These are phyloP conservation scores for Gopherus flavomarginatus DNA, from an alignment of 2,113 vertebrate genomes.

Conservation along the genomic window DNA sequence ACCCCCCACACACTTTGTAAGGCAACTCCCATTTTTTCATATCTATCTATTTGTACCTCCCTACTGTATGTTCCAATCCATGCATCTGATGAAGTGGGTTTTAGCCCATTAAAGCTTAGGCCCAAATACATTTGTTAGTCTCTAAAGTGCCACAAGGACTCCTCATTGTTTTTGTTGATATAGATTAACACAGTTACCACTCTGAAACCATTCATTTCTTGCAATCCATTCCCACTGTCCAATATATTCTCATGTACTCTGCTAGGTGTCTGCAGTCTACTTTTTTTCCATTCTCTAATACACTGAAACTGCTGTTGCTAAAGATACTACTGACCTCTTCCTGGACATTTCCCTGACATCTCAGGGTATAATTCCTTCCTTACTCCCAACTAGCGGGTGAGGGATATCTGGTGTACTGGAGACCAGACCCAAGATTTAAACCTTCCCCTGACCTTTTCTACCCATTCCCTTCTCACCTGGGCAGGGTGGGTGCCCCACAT, in stretches of 20 bases:
- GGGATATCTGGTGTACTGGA: neutral
- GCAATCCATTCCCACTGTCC: neutral
- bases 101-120: too few relatives aligned
- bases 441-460: neutral
- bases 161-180: too few relatives aligned
- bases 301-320: neutral
- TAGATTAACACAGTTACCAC: too few relatives aligned
- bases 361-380: neutral
- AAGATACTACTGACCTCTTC: neutral
- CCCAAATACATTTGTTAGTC: too few relatives aligned
- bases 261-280: neutral
- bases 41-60: too few relatives aligned
- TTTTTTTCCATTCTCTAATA: neutral
- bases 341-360: neutral
- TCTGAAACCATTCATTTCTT: neutral
- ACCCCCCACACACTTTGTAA: too few relatives aligned
- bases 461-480: neutral
- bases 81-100: too few relatives aligned
- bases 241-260: neutral
- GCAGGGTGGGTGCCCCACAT: neutral
- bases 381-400: rapidly evolving
- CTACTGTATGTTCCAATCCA: too few relatives aligned
- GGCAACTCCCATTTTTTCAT: too few relatives aligned
- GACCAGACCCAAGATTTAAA: neutral
- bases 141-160: too few relatives aligned